phyloP scores from a whole-genome alignment of 2,113 vertebrate species.

The Dunckerocampus dactyliophorus region DNA sequence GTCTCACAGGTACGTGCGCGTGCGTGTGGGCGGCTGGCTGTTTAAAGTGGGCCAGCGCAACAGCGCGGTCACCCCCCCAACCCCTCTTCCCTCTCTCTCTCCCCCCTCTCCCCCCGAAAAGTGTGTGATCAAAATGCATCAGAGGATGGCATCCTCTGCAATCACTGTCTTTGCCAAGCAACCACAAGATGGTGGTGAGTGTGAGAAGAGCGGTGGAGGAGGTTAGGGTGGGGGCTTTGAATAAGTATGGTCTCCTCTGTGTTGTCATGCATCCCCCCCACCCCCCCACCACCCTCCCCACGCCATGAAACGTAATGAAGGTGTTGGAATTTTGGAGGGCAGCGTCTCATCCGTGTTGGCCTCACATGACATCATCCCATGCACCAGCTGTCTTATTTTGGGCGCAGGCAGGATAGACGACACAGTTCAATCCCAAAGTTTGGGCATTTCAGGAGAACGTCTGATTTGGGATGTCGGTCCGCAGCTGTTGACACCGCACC shows the following conservation, averaged over 20 bases:
- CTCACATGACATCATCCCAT: too few species aligned
- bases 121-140: slow-evolving; percentile 18
- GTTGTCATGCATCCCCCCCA: background rate
- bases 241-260: background rate
- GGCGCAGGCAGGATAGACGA: too few species aligned
- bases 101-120: slow-evolving; percentile 6
- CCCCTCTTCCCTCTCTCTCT: slow-evolving; percentile 18
- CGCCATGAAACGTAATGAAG: too few species aligned
- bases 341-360: too few species aligned
- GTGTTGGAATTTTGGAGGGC: too few species aligned
- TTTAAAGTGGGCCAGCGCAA: background rate
- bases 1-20: background rate
- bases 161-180: slow-evolving; percentile 13
- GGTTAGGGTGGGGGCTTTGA: background rate
- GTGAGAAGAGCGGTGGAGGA: slow-evolving; percentile 7
- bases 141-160: slow-evolving; percentile 16
- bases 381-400: too few species aligned
- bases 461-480: too few species aligned
- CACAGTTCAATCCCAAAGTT: too few species aligned
- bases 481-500: too few species aligned
- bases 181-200: slow-evolving; percentile 70
- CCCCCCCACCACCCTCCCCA: background rate
- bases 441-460: too few species aligned
- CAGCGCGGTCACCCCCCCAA: background rate
- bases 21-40: background rate